Percentiles rank a stretch among this genome's conserved stretches.
Evolutionary conservation across 2,888 invertebrate genomes (phyloP).

Genomic region (Agrilus mali): DNA sequence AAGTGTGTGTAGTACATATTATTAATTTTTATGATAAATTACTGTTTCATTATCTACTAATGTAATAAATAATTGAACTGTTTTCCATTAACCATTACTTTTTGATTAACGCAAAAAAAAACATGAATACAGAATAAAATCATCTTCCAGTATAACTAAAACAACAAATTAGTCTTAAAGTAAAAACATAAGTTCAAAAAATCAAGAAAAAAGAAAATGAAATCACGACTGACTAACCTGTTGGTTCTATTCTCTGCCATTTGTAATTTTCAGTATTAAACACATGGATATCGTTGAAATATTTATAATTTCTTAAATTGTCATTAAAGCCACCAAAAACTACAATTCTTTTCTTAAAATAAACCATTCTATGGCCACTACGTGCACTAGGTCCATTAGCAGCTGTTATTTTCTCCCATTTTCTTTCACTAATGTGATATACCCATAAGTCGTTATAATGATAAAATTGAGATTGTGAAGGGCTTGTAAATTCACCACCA

Average conservation of each 20-base stretch:
- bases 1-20: too few species aligned
- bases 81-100: too few species aligned
- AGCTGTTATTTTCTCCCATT: constrained; percentile 72
- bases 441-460: constrained; percentile 90
- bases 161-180: too few species aligned
- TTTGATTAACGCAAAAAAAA: too few species aligned
- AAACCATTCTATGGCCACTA: constrained; percentile 82
- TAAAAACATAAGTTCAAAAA: too few species aligned
- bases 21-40: too few species aligned
- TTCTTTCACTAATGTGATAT: constrained; percentile 49
- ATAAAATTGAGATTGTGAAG: constrained; percentile 81
- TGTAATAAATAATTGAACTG: too few species aligned
- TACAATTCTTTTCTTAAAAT: constrained; percentile 62
- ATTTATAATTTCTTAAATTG: constrained; percentile 73
- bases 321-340: constrained; percentile 91
- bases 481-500: constrained; percentile 88
- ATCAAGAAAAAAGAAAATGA: too few species aligned
- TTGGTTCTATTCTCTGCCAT: constrained; percentile 61
- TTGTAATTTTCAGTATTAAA: constrained; percentile 69
- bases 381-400: constrained; percentile 70
- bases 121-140: too few species aligned
- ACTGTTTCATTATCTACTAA: too few species aligned
- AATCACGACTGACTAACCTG: constrained; percentile 29
- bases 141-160: too few species aligned
- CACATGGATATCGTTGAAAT: constrained; percentile 74